Percentiles rank a stretch among this genome's conserved stretches.
Evolutionary conservation across 2,888 invertebrate species (phyloP).

Genomic region (Maniola hyperantus): DNA sequence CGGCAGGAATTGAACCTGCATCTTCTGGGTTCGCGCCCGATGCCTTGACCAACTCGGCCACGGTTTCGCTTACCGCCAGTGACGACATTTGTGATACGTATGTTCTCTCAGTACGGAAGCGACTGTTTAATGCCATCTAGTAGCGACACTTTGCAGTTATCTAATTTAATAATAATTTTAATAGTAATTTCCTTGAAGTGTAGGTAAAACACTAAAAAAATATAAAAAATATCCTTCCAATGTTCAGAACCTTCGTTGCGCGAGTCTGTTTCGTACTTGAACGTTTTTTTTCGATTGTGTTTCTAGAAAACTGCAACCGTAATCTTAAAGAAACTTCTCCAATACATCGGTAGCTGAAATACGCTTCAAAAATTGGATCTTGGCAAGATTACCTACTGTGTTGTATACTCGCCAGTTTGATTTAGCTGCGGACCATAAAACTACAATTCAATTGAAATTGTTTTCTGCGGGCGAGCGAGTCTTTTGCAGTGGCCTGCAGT

Average conservation of each 20-base stretch:
- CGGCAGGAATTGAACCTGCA: no score
- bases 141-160: no score
- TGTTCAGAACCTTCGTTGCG: background rate
- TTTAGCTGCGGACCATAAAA: conserved; percentile 21
- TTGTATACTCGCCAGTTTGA: conserved; percentile 13
- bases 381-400: conserved; percentile 19
- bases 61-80: no score
- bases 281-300: background rate
- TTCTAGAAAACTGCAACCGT: background rate
- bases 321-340: conserved; percentile 10
- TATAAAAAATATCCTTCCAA: no score
- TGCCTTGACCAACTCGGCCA: no score
- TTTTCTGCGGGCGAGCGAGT: conserved; percentile 6
- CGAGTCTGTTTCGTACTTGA: background rate
- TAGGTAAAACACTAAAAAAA: no score
- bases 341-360: conserved; percentile 15
- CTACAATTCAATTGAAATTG: conserved; percentile 23
- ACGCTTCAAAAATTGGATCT: conserved; percentile 17
- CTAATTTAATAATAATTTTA: no score
- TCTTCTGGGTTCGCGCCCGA: no score
- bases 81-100: no score
- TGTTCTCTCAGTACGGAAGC: no score
- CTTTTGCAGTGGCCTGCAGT: conserved; percentile 1
- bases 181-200: no score
- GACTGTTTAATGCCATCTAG: no score